These are phyloP conservation scores for Bugulina stolonifera DNA, from an alignment of 2,888 invertebrate species.

Conservation along the genomic window DNA sequence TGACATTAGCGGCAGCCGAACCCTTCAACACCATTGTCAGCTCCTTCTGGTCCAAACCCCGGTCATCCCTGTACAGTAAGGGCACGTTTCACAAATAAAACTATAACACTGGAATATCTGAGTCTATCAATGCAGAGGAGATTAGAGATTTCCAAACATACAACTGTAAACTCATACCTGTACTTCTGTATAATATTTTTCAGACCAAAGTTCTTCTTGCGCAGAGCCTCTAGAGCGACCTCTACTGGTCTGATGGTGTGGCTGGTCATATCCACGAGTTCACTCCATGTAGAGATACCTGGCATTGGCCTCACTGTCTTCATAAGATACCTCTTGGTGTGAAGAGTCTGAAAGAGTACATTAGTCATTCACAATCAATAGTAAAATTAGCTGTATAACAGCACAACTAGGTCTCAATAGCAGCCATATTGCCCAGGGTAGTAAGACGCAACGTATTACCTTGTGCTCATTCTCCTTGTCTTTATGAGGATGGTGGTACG, in stretches of 20 bases:
- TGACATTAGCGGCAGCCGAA: constrained; percentile 46
- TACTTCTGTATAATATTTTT: constrained; percentile 73
- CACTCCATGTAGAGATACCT: constrained; percentile 49
- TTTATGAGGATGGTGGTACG: constrained; percentile 65
- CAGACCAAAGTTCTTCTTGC: constrained; percentile 39
- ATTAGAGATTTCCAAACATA: too few relatives aligned
- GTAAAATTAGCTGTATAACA: background rate
- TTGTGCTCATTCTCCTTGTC: constrained; percentile 88
- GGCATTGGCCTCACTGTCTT: constrained; percentile 42
- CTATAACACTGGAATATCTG: background rate
- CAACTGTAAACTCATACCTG: constrained; percentile 57
- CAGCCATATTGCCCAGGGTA: too few relatives aligned
- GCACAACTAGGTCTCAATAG: background rate
- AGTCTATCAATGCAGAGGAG: too few relatives aligned
- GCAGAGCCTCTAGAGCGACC: constrained; percentile 42
- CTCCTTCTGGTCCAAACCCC: constrained; percentile 34
- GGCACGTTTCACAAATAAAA: background rate
- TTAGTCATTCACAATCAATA: background rate
- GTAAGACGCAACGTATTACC: too few relatives aligned
- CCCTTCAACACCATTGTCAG: constrained; percentile 48
- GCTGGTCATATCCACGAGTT: constrained; percentile 66
- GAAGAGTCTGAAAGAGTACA: background rate
- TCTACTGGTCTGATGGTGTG: constrained; percentile 64
- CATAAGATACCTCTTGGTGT: constrained; percentile 35
- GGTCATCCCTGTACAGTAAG: background rate